phyloP scores from a whole-genome alignment of 1,140 invertebrate genomes.

The Drosophila persimilis region DNA sequence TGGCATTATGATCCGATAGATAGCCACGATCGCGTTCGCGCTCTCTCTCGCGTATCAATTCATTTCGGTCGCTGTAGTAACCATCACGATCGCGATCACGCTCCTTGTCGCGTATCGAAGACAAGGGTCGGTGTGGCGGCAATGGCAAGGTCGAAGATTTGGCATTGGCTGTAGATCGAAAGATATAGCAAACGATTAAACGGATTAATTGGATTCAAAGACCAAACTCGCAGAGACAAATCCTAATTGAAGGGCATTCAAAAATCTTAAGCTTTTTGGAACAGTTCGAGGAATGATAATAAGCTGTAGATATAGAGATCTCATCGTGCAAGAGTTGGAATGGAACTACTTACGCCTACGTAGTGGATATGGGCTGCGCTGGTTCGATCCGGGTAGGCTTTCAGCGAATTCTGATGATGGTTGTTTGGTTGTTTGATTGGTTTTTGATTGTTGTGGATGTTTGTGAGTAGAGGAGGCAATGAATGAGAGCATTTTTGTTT shows the following conservation, averaged over 20 bases:
- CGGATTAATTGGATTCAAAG: background rate
- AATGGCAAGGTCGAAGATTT: slow-evolving; percentile 91
- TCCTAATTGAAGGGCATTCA: slow-evolving; percentile 24
- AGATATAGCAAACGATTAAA: background rate
- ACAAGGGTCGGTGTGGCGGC: slow-evolving; percentile 86
- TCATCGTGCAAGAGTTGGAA: slow-evolving; percentile 47
- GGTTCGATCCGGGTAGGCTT: slow-evolving; percentile 91
- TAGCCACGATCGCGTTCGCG: slow-evolving; percentile 91
- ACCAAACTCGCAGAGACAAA: background rate
- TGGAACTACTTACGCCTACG: slow-evolving; percentile 89
- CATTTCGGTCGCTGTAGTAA: slow-evolving; percentile 93
- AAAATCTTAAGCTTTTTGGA: background rate
- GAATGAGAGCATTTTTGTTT: slow-evolving; percentile 49
- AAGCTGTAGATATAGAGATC: slow-evolving; percentile 35
- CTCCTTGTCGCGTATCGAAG: slow-evolving; percentile 73
- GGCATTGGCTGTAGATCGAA: slow-evolving; percentile 82
- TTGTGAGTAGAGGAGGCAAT: slow-evolving; percentile 32
- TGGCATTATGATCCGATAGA: slow-evolving; percentile 92
- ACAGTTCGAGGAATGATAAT: slow-evolving; percentile 27
- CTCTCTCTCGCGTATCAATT: slow-evolving; percentile 87
- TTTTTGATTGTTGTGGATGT: slow-evolving; percentile 46
- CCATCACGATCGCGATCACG: slow-evolving; percentile 87
- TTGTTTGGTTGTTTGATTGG: no score
- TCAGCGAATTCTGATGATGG: slow-evolving; percentile 90
- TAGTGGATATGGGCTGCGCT: slow-evolving; percentile 91